phyloP scores from a whole-genome alignment of 2,888 invertebrate species.

The Alitta virens region DNA sequence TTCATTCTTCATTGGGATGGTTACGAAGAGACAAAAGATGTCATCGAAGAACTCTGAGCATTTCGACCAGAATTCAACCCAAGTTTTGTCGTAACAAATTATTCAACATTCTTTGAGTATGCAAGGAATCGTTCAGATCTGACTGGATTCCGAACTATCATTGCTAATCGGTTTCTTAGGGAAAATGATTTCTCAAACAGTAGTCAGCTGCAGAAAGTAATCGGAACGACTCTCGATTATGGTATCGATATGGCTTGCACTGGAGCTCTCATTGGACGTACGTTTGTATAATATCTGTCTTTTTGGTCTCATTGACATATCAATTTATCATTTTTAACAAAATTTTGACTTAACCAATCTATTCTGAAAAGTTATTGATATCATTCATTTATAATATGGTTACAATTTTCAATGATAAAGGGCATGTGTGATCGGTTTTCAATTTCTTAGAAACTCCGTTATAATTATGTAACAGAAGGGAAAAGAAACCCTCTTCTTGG shows the following conservation, averaged over 20 bases:
- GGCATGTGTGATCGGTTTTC: too few relatives aligned
- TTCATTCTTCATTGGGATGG: slow-evolving; percentile 5
- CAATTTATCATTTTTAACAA: too few relatives aligned
- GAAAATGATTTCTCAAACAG: background rate
- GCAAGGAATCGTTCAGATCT: slow-evolving; percentile 20
- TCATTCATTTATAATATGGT: too few relatives aligned
- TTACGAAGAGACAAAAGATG: background rate
- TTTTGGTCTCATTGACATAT: too few relatives aligned
- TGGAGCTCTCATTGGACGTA: background rate
- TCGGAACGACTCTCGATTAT: background rate
- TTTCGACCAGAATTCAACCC: background rate
- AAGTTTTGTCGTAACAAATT: background rate
- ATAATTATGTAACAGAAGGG: too few relatives aligned
- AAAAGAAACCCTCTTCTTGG: too few relatives aligned
- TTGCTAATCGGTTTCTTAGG: background rate
- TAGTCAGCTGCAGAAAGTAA: background rate
- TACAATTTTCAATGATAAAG: too few relatives aligned
- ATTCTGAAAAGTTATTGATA: too few relatives aligned
- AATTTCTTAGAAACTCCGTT: too few relatives aligned
- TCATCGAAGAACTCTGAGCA: background rate
- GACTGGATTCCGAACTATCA: slow-evolving; percentile 7
- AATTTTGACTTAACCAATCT: too few relatives aligned
- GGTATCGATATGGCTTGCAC: background rate
- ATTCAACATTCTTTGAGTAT: slow-evolving; percentile 25
- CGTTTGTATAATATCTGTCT: background rate